Percentiles rank a stretch among this genome's conserved stretches.
phyloP scores from a whole-genome alignment of 2,888 invertebrate species.

The Polietes domitor region DNA sequence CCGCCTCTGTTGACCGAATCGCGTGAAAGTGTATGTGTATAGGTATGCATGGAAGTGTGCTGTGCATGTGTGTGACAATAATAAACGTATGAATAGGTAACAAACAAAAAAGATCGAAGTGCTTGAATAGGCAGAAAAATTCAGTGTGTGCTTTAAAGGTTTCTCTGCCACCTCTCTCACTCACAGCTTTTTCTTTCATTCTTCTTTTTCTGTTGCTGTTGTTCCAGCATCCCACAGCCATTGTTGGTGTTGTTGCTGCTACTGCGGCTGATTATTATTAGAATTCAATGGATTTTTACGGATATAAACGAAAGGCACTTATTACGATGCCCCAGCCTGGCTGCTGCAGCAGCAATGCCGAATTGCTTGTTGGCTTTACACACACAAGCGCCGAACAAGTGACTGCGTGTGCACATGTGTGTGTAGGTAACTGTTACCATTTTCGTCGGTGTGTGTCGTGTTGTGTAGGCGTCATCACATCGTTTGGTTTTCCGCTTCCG shows the following conservation, averaged over 20 bases:
- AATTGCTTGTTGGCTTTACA: conserved; percentile 5
- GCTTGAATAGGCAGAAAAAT: conserved; percentile 70
- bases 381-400: conserved; percentile 12
- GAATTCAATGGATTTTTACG: conserved; percentile 44
- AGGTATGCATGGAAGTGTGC: conserved; percentile 2
- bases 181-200: not conserved
- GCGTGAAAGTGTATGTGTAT: conserved; percentile 41
- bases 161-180: conserved; percentile 10
- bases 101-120: conserved; percentile 72
- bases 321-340: conserved; percentile 25
- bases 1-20: no score
- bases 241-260: conserved; percentile 35
- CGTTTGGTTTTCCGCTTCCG: conserved; percentile 66
- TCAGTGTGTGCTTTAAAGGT: conserved; percentile 41
- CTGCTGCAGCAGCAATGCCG: not conserved
- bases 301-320: conserved; percentile 44
- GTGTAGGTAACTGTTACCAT: conserved; percentile 28
- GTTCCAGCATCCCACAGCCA: not conserved
- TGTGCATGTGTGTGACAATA: conserved; percentile 11
- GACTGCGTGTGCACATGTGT: not conserved
- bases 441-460: conserved; percentile 25
- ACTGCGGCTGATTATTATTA: conserved; percentile 46
- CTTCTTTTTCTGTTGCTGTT: not conserved
- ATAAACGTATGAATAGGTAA: conserved; percentile 47
- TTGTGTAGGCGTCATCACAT: conserved; percentile 52